These are phyloP conservation scores for Festucalex cinctus DNA, from an alignment of 2,113 vertebrate genomes.

Conservation along the genomic window DNA sequence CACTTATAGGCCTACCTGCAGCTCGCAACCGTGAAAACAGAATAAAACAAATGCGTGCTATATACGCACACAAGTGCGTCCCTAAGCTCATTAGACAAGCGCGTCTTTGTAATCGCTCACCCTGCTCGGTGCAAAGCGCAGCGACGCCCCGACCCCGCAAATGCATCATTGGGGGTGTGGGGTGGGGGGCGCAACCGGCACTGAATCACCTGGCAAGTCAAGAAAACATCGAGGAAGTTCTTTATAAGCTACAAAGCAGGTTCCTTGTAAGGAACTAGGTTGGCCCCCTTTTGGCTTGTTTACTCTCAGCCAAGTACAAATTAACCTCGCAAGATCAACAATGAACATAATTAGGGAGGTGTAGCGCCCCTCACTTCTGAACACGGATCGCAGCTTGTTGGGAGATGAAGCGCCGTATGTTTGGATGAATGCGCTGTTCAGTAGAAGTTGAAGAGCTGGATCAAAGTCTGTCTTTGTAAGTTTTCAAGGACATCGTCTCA, in stretches of 20 bases:
- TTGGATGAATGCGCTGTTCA: constrained; percentile 25
- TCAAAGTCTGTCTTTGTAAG: neutral
- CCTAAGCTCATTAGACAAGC: constrained; percentile 58
- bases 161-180: constrained; percentile 21
- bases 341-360: constrained; percentile 68
- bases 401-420: constrained; percentile 69
- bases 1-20: constrained; percentile 40
- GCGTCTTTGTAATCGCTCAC: constrained; percentile 37
- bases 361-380: constrained; percentile 61
- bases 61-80: constrained; percentile 39
- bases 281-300: constrained; percentile 49
- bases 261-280: constrained; percentile 41
- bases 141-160: constrained; percentile 46
- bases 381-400: constrained; percentile 65
- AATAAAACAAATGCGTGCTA: constrained; percentile 27
- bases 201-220: constrained; percentile 59
- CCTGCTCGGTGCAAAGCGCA: constrained; percentile 29
- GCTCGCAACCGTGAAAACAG: constrained; percentile 43
- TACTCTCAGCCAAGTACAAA: constrained; percentile 65
- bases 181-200: constrained; percentile 35
- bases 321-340: constrained; percentile 71
- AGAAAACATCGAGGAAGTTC: constrained; percentile 37
- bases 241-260: constrained; percentile 11
- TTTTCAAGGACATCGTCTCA: neutral
- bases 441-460: neutral